Evolutionary conservation across 2,888 invertebrate species (phyloP).

Genomic region (Ochropacha duplaris): DNA sequence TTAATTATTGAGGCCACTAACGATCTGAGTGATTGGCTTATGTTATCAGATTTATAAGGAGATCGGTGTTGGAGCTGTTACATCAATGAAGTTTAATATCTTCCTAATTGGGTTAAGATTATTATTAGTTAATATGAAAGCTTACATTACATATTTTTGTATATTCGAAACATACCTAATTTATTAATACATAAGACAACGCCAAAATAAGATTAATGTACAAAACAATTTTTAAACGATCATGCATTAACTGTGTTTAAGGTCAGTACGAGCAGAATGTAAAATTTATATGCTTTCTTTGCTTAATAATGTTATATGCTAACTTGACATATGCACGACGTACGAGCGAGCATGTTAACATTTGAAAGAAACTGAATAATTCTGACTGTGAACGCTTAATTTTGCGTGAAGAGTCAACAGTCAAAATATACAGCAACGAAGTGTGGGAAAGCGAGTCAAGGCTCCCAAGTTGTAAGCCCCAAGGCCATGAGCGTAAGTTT

Average conservation of each 20-base stretch:
- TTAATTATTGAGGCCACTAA: slow-evolving; percentile 21
- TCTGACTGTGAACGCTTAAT: slow-evolving; percentile 25
- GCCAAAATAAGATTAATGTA: too few relatives aligned
- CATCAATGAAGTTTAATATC: slow-evolving; percentile 17
- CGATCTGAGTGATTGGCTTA: slow-evolving; percentile 37
- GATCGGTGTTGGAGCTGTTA: slow-evolving; percentile 19
- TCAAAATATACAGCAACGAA: slow-evolving; percentile 25
- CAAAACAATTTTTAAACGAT: too few relatives aligned
- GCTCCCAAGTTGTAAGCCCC: slow-evolving; percentile 29
- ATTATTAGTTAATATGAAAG: too few relatives aligned
- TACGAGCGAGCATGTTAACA: neutral
- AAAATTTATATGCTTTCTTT: too few relatives aligned
- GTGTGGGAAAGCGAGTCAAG: slow-evolving; percentile 47
- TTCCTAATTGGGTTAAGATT: neutral
- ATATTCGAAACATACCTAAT: too few relatives aligned
- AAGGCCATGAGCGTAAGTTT: slow-evolving; percentile 45
- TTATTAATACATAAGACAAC: too few relatives aligned
- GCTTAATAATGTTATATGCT: too few relatives aligned
- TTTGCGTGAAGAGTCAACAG: slow-evolving; percentile 33
- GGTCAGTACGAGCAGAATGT: too few relatives aligned
- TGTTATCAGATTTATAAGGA: slow-evolving; percentile 35
- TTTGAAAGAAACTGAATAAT: slow-evolving; percentile 12
- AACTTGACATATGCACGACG: too few relatives aligned
- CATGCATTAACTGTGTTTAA: too few relatives aligned
- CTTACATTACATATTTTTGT: too few relatives aligned